phyloP scores from a whole-genome alignment of 1,140 invertebrate species.

The Drosophila trapezifrons region DNA sequence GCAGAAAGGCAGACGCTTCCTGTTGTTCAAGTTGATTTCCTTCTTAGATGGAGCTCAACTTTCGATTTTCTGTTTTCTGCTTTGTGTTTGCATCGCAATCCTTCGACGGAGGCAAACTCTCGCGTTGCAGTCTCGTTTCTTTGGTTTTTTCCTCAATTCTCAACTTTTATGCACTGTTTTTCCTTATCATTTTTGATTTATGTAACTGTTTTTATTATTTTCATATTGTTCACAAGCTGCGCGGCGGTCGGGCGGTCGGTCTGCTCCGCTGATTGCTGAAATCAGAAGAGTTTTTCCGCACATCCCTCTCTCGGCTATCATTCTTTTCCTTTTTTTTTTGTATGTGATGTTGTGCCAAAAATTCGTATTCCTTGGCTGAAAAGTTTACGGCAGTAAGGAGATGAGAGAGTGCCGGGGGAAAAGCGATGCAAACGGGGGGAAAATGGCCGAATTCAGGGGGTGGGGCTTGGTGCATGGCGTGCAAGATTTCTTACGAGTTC shows the following conservation, averaged over 20 bases:
- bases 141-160: constrained; percentile 48
- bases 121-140: constrained; percentile 45
- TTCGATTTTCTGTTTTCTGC: constrained; percentile 64
- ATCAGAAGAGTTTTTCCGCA: constrained; percentile 73
- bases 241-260: constrained; percentile 25
- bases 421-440: neutral
- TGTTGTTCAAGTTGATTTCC: constrained; percentile 77
- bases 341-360: constrained; percentile 68
- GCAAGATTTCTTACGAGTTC: constrained; percentile 75
- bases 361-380: constrained; percentile 71
- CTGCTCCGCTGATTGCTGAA: constrained; percentile 60
- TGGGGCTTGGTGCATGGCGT: constrained; percentile 43
- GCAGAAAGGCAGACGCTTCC: constrained; percentile 48
- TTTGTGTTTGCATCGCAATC: constrained; percentile 44
- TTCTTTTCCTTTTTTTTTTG: constrained; percentile 30
- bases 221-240: constrained; percentile 69
- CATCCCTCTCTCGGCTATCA: constrained; percentile 11
- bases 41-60: constrained; percentile 61
- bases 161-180: constrained; percentile 75
- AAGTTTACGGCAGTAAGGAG: constrained; percentile 60
- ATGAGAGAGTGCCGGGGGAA: constrained; percentile 9
- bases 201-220: constrained; percentile 83
- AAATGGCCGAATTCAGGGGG: neutral
- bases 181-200: constrained; percentile 82
- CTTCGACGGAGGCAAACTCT: neutral